These are phyloP conservation scores for Aselliscus stoliczkanus DNA, from an alignment of 2,797 vertebrate species.

Conservation along the genomic window DNA sequence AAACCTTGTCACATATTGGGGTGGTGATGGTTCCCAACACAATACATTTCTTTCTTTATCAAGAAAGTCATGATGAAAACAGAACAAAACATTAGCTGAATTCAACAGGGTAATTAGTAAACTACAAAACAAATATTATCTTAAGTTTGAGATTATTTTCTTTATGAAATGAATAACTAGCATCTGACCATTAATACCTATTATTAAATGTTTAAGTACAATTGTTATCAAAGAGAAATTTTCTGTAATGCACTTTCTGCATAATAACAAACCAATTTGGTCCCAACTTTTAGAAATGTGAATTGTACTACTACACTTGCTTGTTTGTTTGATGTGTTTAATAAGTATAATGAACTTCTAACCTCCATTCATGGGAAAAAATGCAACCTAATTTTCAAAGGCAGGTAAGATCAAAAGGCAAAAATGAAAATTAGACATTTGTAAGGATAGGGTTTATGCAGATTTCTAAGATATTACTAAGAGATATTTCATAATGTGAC, in stretches of 20 bases:
- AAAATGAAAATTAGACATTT: neutral
- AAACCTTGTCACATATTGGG: too few species aligned
- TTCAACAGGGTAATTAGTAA: neutral
- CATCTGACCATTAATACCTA: neutral
- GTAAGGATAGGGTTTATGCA: neutral
- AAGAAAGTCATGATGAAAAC: neutral
- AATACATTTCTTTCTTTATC: neutral
- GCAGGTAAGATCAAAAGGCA: neutral
- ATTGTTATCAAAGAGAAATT: neutral
- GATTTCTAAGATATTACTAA: neutral
- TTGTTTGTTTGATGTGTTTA: neutral
- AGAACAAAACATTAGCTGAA: neutral
- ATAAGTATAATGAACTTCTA: neutral
- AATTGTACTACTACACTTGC: neutral
- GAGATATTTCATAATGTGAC: neutral
- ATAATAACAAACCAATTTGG: neutral
- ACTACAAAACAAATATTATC: neutral
- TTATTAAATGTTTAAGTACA: neutral
- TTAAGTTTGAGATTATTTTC: neutral
- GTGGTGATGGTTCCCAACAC: too few species aligned
- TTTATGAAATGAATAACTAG: neutral
- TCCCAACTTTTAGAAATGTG: neutral
- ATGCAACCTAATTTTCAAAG: neutral
- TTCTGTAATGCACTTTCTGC: neutral
- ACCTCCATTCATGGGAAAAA: neutral